Evolutionary conservation across 2,797 vertebrate genomes (phyloP), one percentile per base, ranked within the genome.

Genomic region (Rhadinocentrus ornatus): DNA sequence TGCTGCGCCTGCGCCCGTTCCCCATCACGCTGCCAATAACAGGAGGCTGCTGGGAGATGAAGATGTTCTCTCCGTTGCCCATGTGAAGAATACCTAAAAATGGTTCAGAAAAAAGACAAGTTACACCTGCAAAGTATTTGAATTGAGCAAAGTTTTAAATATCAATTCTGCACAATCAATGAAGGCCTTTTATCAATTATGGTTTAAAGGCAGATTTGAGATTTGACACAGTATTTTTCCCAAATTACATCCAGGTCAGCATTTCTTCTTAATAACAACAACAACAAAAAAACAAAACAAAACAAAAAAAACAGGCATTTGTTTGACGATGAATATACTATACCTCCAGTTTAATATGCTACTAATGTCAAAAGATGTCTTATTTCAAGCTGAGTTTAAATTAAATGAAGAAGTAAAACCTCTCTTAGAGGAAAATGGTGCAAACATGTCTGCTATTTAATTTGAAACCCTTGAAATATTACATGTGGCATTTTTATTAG

Each of bases 11-110:
- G 54, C 98, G 95, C 13, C 98, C 98, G 0, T 99, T 99, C 55
- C 98, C 98, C 97, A 99, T 99, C 90, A 97, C 94, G 70, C 98
- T 99, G 75, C 97, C 96, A 0, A 99, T 99, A 74, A 99, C 96
- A 0, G 97, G 96, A 0, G 98, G 98, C 91, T 99, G 98, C 95
- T 99, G 97, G 73, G 98, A 99, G 84, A 99, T 96, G 87, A 99
- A 99, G 85, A 98, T 93, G 91, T 99, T 99, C 90, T 99, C 98
- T 0, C 98, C 98, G 0, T 98, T 98, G 73, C 98, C 98, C 94
- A 99, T 99, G 92, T 99, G 97, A 76, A 99, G 92, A 93, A 99
- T 99, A 56, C 98, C 98, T 99, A 87, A 83, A 46, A 67, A 77
- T 56, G 69, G 26, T 56, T 62, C 35, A 82, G 71, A 9, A 69